Base-by-base conservation (phyloP, 1,140 invertebrate species). In the Euura saliciscinereae region DNA sequence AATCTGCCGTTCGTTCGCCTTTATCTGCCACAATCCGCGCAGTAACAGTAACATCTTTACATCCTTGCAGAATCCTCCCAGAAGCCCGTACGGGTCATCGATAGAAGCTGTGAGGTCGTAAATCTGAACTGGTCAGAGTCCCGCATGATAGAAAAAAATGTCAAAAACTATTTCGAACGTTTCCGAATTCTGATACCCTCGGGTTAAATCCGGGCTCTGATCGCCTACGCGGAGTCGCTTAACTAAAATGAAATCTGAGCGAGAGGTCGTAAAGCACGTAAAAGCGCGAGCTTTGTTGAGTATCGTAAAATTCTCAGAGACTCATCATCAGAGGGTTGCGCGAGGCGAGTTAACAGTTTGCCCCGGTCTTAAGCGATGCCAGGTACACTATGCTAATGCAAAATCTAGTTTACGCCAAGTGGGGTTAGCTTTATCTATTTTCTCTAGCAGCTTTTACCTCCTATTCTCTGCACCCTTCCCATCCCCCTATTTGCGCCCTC, bases 1-100 rank as follows among this genome's bases (percentile, higher is more conserved):
- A 79, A 73, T 75, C 73, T 2, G 6, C 65, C 45, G 45, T 44
- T 71, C 44, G 45, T 8, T 59, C 28, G 3, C 13, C 10, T 59
- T 59, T 59, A 59, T 59, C 51, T 59, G 8, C 51, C 51, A 3
- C 46, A 11, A 59, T 8, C 51, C 13, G 51, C 3, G 5, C 3
- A n/a, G 51, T 59, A 11, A 59, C 3, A n/a, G 51, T 59, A 11
- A 59, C 51, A 59, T 59, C 5, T 59, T 59, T 59, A 59, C 51
- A 59, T 59, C 51, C 51, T 59, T 28, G 28, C 28, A 28, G 28
- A 28, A 28, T 28, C 28, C 28, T 28, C 28, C 28, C 28, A 28
- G 28, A 28, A 28, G 28, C 28, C 28, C 3, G n/a, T n/a, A n/a
- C n/a, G n/a, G n/a, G n/a, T n/a, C 6, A 11, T 59, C 46, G 1